These are phyloP conservation scores for Achlya flavicornis DNA, from an alignment of 2,888 invertebrate genomes.

Conservation along the genomic window DNA sequence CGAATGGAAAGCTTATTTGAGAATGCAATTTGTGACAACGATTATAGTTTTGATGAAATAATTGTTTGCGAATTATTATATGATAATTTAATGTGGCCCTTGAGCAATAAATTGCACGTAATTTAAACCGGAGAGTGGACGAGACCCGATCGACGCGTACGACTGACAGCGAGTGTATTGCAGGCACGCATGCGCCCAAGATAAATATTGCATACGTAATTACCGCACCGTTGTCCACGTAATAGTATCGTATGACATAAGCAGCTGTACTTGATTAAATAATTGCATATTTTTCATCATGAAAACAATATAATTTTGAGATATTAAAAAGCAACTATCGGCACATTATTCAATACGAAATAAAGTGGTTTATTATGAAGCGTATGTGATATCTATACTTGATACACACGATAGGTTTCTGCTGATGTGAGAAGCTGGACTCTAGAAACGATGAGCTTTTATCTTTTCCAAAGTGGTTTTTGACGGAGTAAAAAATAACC, in stretches of 20 bases:
- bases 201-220: constrained; percentile 62
- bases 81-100: constrained; percentile 67
- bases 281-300: constrained; percentile 40
- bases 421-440: neutral
- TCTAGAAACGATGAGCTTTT: neutral
- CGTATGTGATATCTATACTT: neutral
- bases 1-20: constrained; percentile 13
- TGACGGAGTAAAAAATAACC: neutral
- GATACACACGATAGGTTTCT: neutral
- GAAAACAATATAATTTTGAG: constrained; percentile 46
- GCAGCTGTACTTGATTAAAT: constrained; percentile 59
- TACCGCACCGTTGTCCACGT: constrained; percentile 31
- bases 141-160: constrained; percentile 38
- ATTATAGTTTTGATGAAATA: constrained; percentile 66
- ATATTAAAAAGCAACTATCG: constrained; percentile 45
- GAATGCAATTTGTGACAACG: constrained; percentile 45
- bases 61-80: constrained; percentile 70
- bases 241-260: constrained; percentile 34
- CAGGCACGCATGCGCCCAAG: constrained; percentile 39
- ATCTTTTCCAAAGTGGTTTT: neutral
- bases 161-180: constrained; percentile 28
- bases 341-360: constrained; percentile 10
- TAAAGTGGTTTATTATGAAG: neutral
- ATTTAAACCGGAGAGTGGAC: constrained; percentile 58
- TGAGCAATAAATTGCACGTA: constrained; percentile 71